Conservation (phyloP, 2,888 invertebrate genomes). For the Dynastes hyllus region DNA sequence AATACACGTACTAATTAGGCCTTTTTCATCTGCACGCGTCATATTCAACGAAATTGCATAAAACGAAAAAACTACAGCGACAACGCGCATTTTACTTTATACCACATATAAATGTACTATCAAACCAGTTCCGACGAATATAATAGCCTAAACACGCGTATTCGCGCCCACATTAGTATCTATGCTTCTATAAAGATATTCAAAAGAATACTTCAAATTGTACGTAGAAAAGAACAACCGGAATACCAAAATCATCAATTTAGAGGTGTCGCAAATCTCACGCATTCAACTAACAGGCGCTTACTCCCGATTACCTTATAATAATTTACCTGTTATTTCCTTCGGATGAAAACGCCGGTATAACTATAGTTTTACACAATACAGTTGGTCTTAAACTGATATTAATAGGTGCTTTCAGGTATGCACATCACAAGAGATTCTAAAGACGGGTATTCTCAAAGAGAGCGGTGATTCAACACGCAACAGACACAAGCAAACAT, state of each 20-base stretch:
- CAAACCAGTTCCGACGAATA: slow-evolving; percentile 44
- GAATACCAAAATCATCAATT: slow-evolving; percentile 13
- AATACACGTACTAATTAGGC: slow-evolving; percentile 20
- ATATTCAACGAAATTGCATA: not conserved
- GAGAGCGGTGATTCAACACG: slow-evolving; percentile 41
- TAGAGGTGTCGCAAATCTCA: slow-evolving; percentile 41
- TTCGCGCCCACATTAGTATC: slow-evolving; percentile 39
- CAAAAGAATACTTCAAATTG: slow-evolving; percentile 3
- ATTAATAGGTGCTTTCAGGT: slow-evolving; percentile 11
- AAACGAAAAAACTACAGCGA: slow-evolving; percentile 38
- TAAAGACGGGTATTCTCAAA: slow-evolving; percentile 15
- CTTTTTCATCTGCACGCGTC: not conserved
- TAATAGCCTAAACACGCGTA: slow-evolving; percentile 41
- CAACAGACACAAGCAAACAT: slow-evolving; percentile 36
- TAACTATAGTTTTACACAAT: slow-evolving; percentile 27
- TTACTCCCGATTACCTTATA: slow-evolving; percentile 33
- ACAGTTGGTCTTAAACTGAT: not conserved
- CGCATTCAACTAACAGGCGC: slow-evolving; percentile 41
- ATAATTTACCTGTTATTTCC: slow-evolving; percentile 43
- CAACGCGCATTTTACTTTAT: slow-evolving; percentile 46
- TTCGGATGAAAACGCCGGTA: slow-evolving; percentile 34
- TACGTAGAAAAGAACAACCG: not conserved
- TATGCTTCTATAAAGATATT: slow-evolving; percentile 12
- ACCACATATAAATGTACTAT: slow-evolving; percentile 24
- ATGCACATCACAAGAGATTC: slow-evolving; percentile 29